Conservation (phyloP, 2,888 invertebrate species). For the Aphidoletes aphidimyza region DNA sequence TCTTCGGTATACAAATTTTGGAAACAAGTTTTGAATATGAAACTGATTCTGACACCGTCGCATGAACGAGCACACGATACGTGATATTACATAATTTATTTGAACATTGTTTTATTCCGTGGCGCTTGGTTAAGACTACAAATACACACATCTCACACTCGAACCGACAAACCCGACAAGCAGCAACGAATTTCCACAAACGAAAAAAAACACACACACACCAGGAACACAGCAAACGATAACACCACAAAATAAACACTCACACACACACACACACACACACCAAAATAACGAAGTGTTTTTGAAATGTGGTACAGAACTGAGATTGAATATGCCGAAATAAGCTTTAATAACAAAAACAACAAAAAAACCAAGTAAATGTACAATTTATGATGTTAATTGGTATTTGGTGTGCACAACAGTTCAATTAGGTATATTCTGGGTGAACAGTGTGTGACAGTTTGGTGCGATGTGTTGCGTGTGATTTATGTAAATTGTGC, state of each 20-base stretch:
- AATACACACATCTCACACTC: background rate
- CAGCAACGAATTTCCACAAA: background rate
- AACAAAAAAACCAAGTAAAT: constrained; percentile 39
- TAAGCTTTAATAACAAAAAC: too few species aligned
- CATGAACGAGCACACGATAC: constrained; percentile 33
- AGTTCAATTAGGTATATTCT: constrained; percentile 7
- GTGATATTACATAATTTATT: constrained; percentile 53
- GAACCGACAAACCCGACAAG: background rate
- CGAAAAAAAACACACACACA: background rate
- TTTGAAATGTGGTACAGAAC: background rate
- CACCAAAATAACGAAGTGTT: background rate
- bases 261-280: background rate
- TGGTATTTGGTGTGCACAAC: background rate
- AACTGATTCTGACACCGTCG: constrained; percentile 25
- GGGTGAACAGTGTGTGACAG: too few species aligned
- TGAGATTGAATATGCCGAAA: background rate
- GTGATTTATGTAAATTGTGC: background rate
- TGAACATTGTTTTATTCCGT: constrained; percentile 38
- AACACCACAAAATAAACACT: constrained; percentile 7
- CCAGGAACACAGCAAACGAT: background rate
- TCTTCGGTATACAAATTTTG: constrained; percentile 29
- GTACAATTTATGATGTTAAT: constrained; percentile 28
- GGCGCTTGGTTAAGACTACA: background rate
- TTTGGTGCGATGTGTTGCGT: background rate
- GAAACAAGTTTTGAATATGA: constrained; percentile 50